Evolutionary conservation across 2,797 vertebrate species (phyloP).

Genomic region (Octomys mimax): DNA sequence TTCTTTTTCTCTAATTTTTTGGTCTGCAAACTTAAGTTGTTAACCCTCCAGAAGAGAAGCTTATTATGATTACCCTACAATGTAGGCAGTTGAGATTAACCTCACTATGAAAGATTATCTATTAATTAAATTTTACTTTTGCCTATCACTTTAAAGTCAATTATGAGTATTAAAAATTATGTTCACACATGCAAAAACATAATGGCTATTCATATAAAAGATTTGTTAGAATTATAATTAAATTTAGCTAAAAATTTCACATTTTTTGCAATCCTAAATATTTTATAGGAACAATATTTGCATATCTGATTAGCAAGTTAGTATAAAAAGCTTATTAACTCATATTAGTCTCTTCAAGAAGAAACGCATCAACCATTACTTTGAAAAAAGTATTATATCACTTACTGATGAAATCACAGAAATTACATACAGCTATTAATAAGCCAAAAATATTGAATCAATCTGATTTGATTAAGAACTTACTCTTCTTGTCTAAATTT

Average conservation of each 20-base stretch:
- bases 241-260: slow-evolving; percentile 13
- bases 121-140: slow-evolving; percentile 34
- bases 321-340: slow-evolving; percentile 36
- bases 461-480: neutral
- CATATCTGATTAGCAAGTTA: slow-evolving; percentile 28
- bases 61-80: no score
- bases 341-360: slow-evolving; percentile 14
- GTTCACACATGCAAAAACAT: neutral
- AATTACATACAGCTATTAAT: neutral
- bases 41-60: no score
- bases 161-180: neutral
- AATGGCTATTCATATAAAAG: slow-evolving; percentile 1
- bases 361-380: slow-evolving; percentile 2
- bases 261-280: slow-evolving; percentile 13
- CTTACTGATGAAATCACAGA: neutral
- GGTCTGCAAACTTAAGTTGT: no score
- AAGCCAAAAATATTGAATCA: neutral
- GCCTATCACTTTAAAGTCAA: neutral
- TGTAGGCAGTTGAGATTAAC: no score
- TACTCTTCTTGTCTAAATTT: slow-evolving; percentile 20
- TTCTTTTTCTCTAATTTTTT: no score
- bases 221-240: neutral
- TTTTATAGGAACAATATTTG: neutral
- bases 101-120: neutral
- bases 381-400: neutral